Evolutionary conservation across 2,888 invertebrate genomes (phyloP).

Genomic region (Erebia aethiops): DNA sequence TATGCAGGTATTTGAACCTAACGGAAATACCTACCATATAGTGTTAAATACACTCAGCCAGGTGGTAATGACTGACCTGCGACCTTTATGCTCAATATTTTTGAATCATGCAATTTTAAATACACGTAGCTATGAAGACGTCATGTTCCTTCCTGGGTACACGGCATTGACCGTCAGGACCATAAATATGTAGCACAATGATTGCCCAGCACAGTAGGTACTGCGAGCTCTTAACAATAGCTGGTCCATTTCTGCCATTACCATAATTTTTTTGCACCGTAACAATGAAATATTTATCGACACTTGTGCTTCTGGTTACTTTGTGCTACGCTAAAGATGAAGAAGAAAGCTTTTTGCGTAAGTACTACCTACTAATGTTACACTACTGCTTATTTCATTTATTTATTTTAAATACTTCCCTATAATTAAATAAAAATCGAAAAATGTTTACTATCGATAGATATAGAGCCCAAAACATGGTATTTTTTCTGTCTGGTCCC

Average conservation of each 20-base stretch:
- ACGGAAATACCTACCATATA: neutral
- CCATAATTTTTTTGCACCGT: neutral
- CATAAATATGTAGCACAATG: conserved; percentile 61
- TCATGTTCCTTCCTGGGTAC: conserved; percentile 33
- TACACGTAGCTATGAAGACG: conserved; percentile 5
- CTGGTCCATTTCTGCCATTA: conserved; percentile 38
- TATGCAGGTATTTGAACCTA: neutral
- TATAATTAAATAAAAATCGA: no score
- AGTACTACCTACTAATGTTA: conserved; percentile 44
- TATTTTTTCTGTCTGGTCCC: no score
- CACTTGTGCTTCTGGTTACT: conserved; percentile 53
- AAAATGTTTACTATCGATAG: no score
- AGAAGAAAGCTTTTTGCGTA: conserved; percentile 57
- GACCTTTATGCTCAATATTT: neutral
- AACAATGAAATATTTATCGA: conserved; percentile 54
- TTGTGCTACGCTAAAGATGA: conserved; percentile 51
- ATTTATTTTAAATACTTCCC: no score
- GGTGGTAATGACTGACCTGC: conserved; percentile 12
- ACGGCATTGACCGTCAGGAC: conserved; percentile 30
- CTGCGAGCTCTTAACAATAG: conserved; percentile 54
- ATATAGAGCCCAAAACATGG: no score
- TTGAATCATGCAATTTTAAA: neutral
- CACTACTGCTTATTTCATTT: no score
- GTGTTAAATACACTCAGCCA: neutral
- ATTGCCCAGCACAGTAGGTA: conserved; percentile 57